Evolutionary conservation across 1,140 invertebrate genomes (phyloP).

Genomic region (Aphelenchoides avenae): DNA sequence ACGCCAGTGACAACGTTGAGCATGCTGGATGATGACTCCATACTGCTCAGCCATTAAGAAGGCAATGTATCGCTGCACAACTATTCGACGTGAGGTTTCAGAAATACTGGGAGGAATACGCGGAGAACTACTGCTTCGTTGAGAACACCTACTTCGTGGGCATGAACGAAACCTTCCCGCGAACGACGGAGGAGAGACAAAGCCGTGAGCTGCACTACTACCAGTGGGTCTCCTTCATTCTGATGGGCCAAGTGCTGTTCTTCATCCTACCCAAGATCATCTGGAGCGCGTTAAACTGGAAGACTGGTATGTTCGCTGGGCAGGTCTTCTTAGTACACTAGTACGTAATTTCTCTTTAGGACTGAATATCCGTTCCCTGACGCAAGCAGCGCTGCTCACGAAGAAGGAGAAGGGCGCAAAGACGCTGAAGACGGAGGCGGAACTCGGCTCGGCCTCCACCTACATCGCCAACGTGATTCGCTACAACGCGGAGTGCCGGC

Average conservation of each 20-base stretch:
- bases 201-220: constrained; percentile 39
- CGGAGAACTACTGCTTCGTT: constrained; percentile 49
- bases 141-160: constrained; percentile 51
- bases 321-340: too few species aligned
- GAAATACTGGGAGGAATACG: constrained; percentile 43
- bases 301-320: constrained; percentile 21
- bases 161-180: constrained; percentile 28
- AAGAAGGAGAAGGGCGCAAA: not conserved
- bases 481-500: not conserved
- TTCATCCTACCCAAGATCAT: constrained; percentile 35
- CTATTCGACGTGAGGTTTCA: constrained; percentile 11
- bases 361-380: not conserved
- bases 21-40: too few species aligned
- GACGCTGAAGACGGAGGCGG: not conserved
- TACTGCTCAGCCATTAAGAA: too few species aligned
- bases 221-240: constrained; percentile 40
- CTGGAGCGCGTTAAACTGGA: constrained; percentile 29
- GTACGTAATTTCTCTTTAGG: too few species aligned
- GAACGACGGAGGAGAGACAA: constrained; percentile 10
- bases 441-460: not conserved
- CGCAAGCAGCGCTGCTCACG: not conserved
- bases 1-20: too few species aligned
- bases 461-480: not conserved
- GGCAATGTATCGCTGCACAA: not conserved
- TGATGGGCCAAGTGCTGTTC: constrained; percentile 25